Conservation (phyloP, 2,113 vertebrate species). For the Pedionomus torquatus region DNA sequence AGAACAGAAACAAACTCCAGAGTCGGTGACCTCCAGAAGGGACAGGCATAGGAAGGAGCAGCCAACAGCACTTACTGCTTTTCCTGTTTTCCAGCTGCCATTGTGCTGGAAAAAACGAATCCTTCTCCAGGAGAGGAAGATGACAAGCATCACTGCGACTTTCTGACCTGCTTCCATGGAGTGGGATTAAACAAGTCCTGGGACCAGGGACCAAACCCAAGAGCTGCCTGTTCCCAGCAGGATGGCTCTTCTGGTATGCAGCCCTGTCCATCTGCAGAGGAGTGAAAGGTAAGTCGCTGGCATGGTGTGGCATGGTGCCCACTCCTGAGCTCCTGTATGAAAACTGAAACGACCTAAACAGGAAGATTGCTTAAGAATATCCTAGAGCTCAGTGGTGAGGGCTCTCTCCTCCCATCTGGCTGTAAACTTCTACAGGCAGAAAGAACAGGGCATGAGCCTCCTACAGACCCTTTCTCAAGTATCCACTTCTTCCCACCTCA, state of each 20-base stretch:
- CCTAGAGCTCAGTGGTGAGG: neutral
- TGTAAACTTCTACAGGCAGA: neutral
- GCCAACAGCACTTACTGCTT: neutral
- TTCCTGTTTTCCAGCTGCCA: neutral
- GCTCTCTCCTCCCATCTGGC: neutral
- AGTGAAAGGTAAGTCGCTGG: neutral
- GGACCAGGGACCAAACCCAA: neutral
- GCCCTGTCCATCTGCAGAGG: neutral
- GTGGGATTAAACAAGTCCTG: neutral
- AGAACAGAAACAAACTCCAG: neutral
- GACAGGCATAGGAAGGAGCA: neutral
- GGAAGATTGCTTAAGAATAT: neutral
- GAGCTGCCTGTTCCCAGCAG: neutral
- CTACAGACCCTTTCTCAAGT: neutral
- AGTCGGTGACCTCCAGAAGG: neutral
- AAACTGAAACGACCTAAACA: neutral
- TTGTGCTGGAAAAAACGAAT: neutral
- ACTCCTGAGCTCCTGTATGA: neutral
- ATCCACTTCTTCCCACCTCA: neutral
- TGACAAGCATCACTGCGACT: neutral
- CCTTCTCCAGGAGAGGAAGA: neutral
- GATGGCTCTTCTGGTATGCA: neutral
- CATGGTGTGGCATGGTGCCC: accelerated
- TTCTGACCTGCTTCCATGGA: neutral
- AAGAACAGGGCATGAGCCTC: neutral